These are phyloP conservation scores for Talpa occidentalis DNA, from an alignment of 2,113 vertebrate species.

Conservation along the genomic window DNA sequence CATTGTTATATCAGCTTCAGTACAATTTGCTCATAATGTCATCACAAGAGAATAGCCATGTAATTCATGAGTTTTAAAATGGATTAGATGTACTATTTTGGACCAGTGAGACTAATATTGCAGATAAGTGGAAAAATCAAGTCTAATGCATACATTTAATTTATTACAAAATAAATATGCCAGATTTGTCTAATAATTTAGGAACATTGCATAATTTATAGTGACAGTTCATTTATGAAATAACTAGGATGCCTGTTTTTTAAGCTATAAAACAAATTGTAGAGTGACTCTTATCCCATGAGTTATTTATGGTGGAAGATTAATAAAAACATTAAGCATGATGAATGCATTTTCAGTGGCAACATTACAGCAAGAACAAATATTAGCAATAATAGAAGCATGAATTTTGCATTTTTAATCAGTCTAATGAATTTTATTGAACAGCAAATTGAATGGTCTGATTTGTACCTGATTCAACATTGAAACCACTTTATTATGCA, in stretches of 20 bases:
- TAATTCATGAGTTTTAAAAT: conserved; percentile 73
- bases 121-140: conserved; percentile 59
- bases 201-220: conserved; percentile 58
- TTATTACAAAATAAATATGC: conserved; percentile 58
- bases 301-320: conserved; percentile 68
- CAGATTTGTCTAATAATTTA: conserved; percentile 47
- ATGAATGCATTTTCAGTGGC: conserved; percentile 44
- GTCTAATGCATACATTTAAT: conserved; percentile 52
- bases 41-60: conserved; percentile 61
- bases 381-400: conserved; percentile 35
- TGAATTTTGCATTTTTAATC: conserved; percentile 58
- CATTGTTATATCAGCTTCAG: conserved; percentile 50
- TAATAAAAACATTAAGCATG: conserved; percentile 70
- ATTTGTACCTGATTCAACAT: conserved; percentile 1
- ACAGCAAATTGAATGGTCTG: conserved; percentile 20
- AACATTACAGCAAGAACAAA: conserved; percentile 28
- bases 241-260: not conserved
- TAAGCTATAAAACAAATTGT: conserved; percentile 62
- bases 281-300: conserved; percentile 39
- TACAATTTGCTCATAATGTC: conserved; percentile 52
- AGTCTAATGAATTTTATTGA: conserved; percentile 46
- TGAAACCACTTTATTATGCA: not conserved
- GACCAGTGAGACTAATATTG: conserved; percentile 48
- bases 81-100: conserved; percentile 63
- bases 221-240: conserved; percentile 69